phyloP scores from a whole-genome alignment of 2,888 invertebrate genomes.

The Drosophila neutralis region DNA sequence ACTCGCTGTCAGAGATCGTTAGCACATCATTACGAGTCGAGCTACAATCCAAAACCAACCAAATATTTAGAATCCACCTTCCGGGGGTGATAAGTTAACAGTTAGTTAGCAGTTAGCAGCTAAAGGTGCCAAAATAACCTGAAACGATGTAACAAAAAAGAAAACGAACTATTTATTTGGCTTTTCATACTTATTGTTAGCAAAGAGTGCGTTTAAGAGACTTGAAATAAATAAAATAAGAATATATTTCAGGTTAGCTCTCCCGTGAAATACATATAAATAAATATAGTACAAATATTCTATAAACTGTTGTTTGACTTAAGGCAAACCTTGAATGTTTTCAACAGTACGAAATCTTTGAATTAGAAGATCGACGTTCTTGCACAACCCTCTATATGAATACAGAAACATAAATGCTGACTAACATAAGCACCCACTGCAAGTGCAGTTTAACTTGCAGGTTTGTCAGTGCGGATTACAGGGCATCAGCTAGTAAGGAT shows the following conservation, averaged over 20 bases:
- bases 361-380: background rate
- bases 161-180: background rate
- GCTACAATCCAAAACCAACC: background rate
- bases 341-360: background rate
- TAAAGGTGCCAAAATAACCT: constrained; percentile 2
- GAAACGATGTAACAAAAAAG: background rate
- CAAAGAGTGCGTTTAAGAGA: background rate
- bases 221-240: background rate
- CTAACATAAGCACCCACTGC: background rate
- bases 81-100: too few species aligned
- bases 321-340: background rate
- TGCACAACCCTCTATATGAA: background rate
- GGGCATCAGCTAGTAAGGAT: constrained; percentile 18
- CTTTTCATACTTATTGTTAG: background rate
- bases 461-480: background rate
- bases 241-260: background rate
- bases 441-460: background rate
- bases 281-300: background rate
- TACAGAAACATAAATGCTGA: background rate
- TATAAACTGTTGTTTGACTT: background rate
- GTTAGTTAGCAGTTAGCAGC: background rate
- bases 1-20: constrained; percentile 60
- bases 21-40: constrained; percentile 70
- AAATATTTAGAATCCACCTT: background rate
- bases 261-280: background rate